A percentile compares a stretch with the other conserved stretches of the same genome.
Conservation (phyloP, 2,113 vertebrate genomes). For the Sinocyclocheilus grahami region DNA sequence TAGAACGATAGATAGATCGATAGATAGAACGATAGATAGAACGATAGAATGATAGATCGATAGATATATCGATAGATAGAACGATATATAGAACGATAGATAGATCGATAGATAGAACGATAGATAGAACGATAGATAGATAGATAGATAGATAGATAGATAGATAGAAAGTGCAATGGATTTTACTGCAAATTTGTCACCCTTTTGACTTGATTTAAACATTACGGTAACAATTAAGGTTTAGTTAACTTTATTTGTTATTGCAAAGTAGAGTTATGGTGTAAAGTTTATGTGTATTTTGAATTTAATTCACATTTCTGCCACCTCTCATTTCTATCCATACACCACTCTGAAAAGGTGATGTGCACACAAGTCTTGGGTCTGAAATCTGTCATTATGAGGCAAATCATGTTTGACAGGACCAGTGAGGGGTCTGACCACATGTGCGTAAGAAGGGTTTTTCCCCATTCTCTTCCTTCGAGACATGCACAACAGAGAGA, state of each 20-base stretch:
- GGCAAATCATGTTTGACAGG: constrained; percentile 13
- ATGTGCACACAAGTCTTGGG: not conserved
- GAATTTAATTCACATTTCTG: not conserved
- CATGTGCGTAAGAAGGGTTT: constrained; percentile 51
- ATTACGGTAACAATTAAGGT: no score
- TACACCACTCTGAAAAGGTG: constrained; percentile 4
- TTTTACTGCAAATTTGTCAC: no score
- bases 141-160: no score
- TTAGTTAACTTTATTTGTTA: no score
- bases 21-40: not conserved
- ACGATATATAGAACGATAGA: no score
- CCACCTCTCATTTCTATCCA: not conserved
- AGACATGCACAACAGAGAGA: constrained; percentile 31
- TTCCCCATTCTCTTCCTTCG: constrained; percentile 16
- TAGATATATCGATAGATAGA: no score
- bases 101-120: not conserved
- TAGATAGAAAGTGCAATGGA: no score
- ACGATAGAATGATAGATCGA: no score
- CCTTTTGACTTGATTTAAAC: no score
- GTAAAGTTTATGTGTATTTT: not conserved
- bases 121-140: no score
- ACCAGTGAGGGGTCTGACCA: constrained; percentile 46
- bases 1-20: no score
- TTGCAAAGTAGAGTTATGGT: not conserved
- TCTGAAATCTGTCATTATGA: constrained; percentile 12